Conservation (phyloP, 2,113 vertebrate species). For the Amphiprion percula region DNA sequence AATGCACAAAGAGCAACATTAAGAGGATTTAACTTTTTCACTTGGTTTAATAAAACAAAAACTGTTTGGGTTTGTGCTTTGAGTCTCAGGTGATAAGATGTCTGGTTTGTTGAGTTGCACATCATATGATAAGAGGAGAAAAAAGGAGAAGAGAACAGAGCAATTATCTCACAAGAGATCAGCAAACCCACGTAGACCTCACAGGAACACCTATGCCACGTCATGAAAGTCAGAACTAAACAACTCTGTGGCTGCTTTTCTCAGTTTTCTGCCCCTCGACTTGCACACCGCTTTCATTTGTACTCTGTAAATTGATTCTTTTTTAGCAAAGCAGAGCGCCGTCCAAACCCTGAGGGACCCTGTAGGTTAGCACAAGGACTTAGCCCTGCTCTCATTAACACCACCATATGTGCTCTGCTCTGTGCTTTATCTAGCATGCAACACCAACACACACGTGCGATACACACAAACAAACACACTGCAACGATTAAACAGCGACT, state of each 20-base stretch:
- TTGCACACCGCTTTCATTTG: background rate
- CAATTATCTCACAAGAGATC: slow-evolving; percentile 15
- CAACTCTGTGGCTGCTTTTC: no score
- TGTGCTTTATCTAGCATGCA: slow-evolving; percentile 41
- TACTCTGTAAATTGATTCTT: slow-evolving; percentile 7
- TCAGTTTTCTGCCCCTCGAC: background rate
- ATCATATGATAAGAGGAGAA: background rate
- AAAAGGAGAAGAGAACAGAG: slow-evolving; percentile 9
- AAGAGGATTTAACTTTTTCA: slow-evolving; percentile 5
- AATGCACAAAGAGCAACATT: background rate
- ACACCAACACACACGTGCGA: slow-evolving; percentile 9
- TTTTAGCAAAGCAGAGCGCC: slow-evolving; percentile 32
- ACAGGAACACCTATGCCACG: background rate
- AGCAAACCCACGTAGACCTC: slow-evolving; percentile 15
- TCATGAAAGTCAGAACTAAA: background rate
- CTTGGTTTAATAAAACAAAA: slow-evolving; percentile 8
- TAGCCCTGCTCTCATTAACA: slow-evolving; percentile 61
- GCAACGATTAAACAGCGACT: slow-evolving; percentile 8
- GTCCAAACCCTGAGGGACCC: slow-evolving; percentile 42
- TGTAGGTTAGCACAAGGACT: slow-evolving; percentile 67
- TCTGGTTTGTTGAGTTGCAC: slow-evolving; percentile 18
- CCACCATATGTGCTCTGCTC: slow-evolving; percentile 51
- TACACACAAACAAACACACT: slow-evolving; percentile 5
- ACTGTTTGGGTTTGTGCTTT: background rate
- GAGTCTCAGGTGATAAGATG: slow-evolving; percentile 20